These are phyloP conservation scores for Cephalopachus bancanus DNA, from an alignment of 2,797 vertebrate genomes.

Conservation along the genomic window DNA sequence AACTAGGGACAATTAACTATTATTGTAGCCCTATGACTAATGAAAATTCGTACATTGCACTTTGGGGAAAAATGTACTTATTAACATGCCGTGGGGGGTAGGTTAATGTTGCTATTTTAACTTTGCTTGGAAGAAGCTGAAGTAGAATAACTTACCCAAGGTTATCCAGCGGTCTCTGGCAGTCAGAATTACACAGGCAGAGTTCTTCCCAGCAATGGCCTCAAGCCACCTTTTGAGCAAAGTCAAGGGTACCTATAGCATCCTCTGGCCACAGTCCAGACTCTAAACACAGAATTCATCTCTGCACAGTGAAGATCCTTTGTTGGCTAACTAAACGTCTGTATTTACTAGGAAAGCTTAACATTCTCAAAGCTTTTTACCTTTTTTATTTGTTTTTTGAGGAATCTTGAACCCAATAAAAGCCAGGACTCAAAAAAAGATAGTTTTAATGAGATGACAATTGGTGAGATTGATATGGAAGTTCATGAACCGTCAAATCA, in stretches of 20 bases:
- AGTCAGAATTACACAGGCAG: not conserved
- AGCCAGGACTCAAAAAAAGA: not conserved
- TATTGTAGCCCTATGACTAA: conserved; percentile 80
- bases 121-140: conserved; percentile 65
- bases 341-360: not conserved
- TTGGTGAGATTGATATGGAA: not conserved
- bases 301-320: not conserved
- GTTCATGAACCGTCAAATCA: not conserved
- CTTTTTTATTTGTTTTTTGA: not conserved
- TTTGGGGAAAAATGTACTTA: conserved; percentile 75
- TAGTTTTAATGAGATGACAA: not conserved
- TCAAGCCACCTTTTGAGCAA: not conserved
- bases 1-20: conserved; percentile 78
- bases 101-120: conserved; percentile 77
- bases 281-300: not conserved
- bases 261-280: not conserved
- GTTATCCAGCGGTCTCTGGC: conserved; percentile 23
- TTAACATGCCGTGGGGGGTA: conserved; percentile 73
- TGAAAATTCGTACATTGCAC: conserved; percentile 75
- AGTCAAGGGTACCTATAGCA: not conserved
- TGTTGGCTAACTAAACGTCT: not conserved
- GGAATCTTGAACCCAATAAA: not conserved
- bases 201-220: not conserved
- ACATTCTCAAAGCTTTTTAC: not conserved
- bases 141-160: conserved; percentile 64